phyloP scores from a whole-genome alignment of 2,113 vertebrate species.

The Callithrix jacchus region DNA sequence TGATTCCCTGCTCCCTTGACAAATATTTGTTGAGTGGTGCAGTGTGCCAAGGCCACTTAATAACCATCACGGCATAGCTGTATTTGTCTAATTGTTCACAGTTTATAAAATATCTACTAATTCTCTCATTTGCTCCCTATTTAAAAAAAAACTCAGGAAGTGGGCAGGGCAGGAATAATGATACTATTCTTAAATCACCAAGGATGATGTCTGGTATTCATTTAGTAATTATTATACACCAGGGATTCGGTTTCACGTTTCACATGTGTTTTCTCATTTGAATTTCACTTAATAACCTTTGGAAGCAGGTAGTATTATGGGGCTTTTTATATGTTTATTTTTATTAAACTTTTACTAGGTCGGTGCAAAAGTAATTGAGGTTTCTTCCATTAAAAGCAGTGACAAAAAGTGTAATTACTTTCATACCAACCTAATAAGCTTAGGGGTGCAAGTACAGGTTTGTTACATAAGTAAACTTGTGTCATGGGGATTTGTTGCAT shows the following conservation, averaged over 20 bases:
- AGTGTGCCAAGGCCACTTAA: not conserved
- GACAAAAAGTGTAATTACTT: no score
- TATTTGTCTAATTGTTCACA: conserved; percentile 13
- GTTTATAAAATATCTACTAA: conserved; percentile 19
- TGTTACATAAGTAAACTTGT: no score
- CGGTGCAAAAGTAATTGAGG: no score
- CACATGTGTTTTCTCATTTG: not conserved
- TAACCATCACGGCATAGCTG: not conserved
- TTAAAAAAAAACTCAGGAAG: not conserved
- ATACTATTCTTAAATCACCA: not conserved
- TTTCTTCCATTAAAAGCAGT: no score
- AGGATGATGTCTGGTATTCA: not conserved
- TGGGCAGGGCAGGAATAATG: not conserved
- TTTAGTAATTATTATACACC: not conserved
- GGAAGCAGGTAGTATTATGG: not conserved
- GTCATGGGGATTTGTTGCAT: no score
- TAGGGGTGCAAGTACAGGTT: no score
- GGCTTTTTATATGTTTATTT: not conserved
- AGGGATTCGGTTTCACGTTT: not conserved
- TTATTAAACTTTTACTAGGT: no score
- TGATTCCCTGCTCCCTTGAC: not conserved
- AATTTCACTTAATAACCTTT: not conserved
- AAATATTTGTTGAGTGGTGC: conserved; percentile 18
- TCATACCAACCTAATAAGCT: no score
- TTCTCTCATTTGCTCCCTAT: not conserved